These are phyloP conservation scores for Euglossa dilemma DNA, from an alignment of 1,140 invertebrate genomes.

Conservation along the genomic window DNA sequence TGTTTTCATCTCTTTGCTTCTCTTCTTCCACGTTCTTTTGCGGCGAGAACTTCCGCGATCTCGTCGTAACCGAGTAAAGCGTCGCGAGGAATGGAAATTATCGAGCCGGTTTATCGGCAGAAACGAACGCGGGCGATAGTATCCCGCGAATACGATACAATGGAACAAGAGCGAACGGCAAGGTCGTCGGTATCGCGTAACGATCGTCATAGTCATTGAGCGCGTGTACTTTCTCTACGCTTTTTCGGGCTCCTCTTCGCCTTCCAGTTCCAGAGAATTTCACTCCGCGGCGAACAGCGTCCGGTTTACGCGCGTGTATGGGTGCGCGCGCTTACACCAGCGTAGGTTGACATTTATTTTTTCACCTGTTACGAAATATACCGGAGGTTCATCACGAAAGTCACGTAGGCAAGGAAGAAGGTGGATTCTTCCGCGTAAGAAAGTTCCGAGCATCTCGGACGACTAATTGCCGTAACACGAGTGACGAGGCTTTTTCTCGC, in stretches of 20 bases:
- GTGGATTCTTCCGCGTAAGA: constrained; percentile 39
- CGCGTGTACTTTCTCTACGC: constrained; percentile 67
- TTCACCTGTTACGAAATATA: constrained; percentile 68
- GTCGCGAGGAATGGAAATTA: too few relatives aligned
- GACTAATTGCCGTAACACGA: not conserved
- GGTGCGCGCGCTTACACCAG: constrained; percentile 20
- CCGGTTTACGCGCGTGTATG: not conserved
- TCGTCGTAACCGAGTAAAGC: too few relatives aligned
- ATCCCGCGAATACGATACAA: not conserved
- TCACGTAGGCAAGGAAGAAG: constrained; percentile 50
- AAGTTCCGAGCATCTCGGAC: constrained; percentile 10
- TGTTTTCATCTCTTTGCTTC: not conserved
- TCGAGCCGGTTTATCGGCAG: too few relatives aligned
- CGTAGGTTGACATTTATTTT: constrained; percentile 69
- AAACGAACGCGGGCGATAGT: not conserved
- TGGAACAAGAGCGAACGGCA: not conserved
- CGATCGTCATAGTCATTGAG: constrained; percentile 18
- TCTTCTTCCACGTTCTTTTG: too few relatives aligned
- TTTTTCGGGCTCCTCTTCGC: constrained; percentile 50
- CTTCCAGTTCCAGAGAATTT: constrained; percentile 66
- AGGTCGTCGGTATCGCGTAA: constrained; percentile 50
- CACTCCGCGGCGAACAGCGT: constrained; percentile 53
- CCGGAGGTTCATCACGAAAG: constrained; percentile 27
- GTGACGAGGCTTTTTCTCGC: too few relatives aligned
- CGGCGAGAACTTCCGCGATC: not conserved